These are phyloP conservation scores for Forbesichthys papilliferus DNA, from an alignment of 2,113 vertebrate genomes.

Conservation along the genomic window DNA sequence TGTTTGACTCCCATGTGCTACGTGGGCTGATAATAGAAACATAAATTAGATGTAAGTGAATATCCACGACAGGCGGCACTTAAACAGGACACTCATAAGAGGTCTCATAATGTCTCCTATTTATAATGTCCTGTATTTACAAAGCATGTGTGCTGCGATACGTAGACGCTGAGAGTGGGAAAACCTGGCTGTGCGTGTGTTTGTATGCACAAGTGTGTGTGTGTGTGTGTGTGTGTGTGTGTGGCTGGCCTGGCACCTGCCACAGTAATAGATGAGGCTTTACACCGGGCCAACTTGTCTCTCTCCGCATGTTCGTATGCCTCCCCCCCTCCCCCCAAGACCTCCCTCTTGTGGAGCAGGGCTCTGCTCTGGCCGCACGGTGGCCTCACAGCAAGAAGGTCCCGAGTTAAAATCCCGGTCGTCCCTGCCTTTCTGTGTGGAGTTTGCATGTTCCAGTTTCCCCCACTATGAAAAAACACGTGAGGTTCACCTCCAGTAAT, in stretches of 20 bases:
- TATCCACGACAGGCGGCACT: conserved; percentile 1
- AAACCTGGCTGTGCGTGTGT: background rate
- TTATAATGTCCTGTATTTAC: background rate
- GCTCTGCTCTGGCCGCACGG: background rate
- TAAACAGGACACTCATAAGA: background rate
- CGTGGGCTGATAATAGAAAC: background rate
- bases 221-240: conserved; percentile 5
- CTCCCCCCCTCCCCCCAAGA: conserved; percentile 25
- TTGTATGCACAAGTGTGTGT: conserved; percentile 16
- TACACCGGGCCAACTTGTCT: conserved; percentile 36
- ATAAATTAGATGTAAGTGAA: conserved; percentile 7
- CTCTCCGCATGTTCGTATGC: conserved; percentile 40
- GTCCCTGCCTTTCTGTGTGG: too few species aligned
- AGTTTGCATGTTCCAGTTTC: too few species aligned
- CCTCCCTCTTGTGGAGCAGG: conserved; percentile 51
- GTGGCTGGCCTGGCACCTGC: conserved; percentile 23
- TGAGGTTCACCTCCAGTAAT: too few species aligned
- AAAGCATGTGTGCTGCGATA: background rate
- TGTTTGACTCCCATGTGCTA: conserved; percentile 11
- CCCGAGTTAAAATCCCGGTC: too few species aligned
- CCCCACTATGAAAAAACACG: too few species aligned
- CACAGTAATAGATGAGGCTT: conserved; percentile 35
- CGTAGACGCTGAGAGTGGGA: background rate
- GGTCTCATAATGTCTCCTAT: background rate
- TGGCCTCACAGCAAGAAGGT: too few species aligned